Base-by-base conservation (phyloP, 1,140 invertebrate species). In the Trachymyrmex cornetzi region DNA sequence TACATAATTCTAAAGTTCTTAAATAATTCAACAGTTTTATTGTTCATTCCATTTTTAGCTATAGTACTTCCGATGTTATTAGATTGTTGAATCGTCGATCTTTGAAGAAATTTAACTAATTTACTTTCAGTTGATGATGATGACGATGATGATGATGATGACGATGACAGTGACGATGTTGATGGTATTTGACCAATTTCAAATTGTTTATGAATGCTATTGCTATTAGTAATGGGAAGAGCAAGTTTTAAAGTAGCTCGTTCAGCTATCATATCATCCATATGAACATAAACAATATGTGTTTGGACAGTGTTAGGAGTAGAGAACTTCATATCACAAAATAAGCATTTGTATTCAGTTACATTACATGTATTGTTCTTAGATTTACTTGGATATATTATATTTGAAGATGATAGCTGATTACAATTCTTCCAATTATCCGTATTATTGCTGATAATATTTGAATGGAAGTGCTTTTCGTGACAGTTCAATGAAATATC, bases 391-490 rank as follows among this genome's bases (percentile, higher is more conserved):
- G 16, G 16, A 24, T 11, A 6, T 67, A 30, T 34, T 64, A 38
- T 34, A 12, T 53, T 67, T 11, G 48, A 57, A 81, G 64, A 57
- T 38, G 9, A 69, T 19, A 14, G 14, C 30, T 55, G 48, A 6
- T 19, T 14, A 80, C n/a, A 38, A 55, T 81, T 38, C 1, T 69
- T 44, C 34, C 14, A 12, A 19, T 66, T 30, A 24, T 69, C 11
- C 9, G 11, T 7, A 38, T 55, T 38, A 50, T 61, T 16, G 11
- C 1, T 3, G 0, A 5, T 9, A 6, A 11, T 53, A 14, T 16
- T 75, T 12, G 12, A 48, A 57, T 92, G 91, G 24, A 91, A 87
- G 3, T 93, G 93, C 74, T 77, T 90, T 2, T 92, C 69, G 16
- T 93, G 93, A 24, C 88, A 93, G 9, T 34, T 44, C 1, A 93